Evolutionary conservation across 2,888 invertebrate genomes (phyloP).

Genomic region (Dryobota labecula): DNA sequence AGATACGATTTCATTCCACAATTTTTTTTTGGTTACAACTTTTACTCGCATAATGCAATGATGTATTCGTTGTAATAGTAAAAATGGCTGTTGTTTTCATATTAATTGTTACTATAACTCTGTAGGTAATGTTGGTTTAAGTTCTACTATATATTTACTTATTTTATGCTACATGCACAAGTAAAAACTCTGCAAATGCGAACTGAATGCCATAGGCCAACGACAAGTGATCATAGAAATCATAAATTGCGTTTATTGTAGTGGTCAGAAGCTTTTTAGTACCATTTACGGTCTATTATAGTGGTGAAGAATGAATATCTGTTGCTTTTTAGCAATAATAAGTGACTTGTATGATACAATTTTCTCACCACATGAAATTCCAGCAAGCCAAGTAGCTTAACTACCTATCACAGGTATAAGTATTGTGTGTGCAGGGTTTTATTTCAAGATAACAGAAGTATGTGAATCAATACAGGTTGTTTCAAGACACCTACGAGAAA

Average conservation of each 20-base stretch:
- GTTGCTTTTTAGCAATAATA: not conserved
- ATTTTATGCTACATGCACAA: not conserved
- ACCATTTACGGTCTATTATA: too few species aligned
- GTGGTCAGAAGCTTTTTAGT: not conserved
- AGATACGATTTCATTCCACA: too few species aligned
- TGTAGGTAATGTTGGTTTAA: too few species aligned
- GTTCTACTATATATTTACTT: too few species aligned
- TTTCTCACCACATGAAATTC: not conserved
- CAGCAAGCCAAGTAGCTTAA: too few species aligned
- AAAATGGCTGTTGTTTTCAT: not conserved
- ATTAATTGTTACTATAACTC: too few species aligned
- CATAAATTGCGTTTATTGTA: not conserved
- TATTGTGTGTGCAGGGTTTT: slow-evolving; percentile 12
- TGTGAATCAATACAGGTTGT: slow-evolving; percentile 21
- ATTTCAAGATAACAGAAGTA: slow-evolving; percentile 5
- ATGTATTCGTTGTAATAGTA: too few species aligned
- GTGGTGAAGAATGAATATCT: not conserved
- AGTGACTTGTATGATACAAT: not conserved
- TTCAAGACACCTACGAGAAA: not conserved
- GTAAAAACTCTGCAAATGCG: not conserved
- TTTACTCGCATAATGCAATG: too few species aligned
- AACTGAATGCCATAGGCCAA: too few species aligned
- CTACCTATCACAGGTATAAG: not conserved
- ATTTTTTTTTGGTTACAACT: too few species aligned
- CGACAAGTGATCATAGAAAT: not conserved